phyloP scores from a whole-genome alignment of 2,113 vertebrate species.

The Leptocoma aspasia region DNA sequence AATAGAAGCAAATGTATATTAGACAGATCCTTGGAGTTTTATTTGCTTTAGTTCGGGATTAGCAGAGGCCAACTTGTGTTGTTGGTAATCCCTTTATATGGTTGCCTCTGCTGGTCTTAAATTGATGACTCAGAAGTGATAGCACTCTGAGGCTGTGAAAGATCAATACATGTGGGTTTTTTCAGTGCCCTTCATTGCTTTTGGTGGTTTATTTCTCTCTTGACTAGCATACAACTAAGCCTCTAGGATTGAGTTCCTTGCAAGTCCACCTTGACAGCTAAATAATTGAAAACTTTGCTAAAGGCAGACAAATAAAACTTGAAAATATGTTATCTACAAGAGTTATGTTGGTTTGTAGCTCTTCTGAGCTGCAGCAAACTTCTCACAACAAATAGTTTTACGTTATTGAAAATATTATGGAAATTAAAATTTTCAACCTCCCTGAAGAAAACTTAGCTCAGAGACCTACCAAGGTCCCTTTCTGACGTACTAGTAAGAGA shows the following conservation, averaged over 20 bases:
- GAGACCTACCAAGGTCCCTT: not conserved
- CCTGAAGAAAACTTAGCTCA: not conserved
- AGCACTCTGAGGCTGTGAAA: not conserved
- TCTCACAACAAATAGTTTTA: not conserved
- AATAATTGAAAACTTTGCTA: conserved; percentile 32
- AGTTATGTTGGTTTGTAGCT: not conserved
- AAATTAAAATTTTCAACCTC: not conserved
- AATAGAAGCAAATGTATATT: not conserved
- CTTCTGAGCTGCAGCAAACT: not conserved
- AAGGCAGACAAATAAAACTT: not conserved
- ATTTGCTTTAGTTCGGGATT: conserved; percentile 24
- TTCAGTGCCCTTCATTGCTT: not conserved
- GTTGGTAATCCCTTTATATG: not conserved
- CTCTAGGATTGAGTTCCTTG: not conserved
- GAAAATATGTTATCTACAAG: not conserved
- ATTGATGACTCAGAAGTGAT: conserved; percentile 15
- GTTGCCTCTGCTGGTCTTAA: conserved; percentile 2
- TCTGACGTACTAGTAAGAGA: not conserved
- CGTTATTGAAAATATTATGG: not conserved
- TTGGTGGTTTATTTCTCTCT: conserved; percentile 34
- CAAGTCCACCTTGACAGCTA: not conserved
- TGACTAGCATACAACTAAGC: not conserved
- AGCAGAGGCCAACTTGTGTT: not conserved
- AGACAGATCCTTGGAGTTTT: not conserved
- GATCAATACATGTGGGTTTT: not conserved